Percentiles rank a stretch among this genome's conserved stretches.
phyloP scores from a whole-genome alignment of 2,888 invertebrate genomes.

The Mythimna ferrago region DNA sequence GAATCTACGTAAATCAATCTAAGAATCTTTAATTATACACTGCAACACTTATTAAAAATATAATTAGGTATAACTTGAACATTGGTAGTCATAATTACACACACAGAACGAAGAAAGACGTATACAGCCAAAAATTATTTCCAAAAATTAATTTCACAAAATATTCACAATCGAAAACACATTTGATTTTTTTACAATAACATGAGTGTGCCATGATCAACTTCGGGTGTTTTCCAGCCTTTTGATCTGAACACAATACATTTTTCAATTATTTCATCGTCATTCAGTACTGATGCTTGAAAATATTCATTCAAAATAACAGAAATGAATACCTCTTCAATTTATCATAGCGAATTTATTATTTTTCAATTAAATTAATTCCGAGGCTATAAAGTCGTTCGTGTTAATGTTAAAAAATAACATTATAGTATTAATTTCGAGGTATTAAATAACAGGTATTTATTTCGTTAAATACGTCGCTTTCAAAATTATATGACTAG shows the following conservation, averaged over 20 bases:
- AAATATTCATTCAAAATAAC: slow-evolving; percentile 10
- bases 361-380: not conserved
- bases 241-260: slow-evolving; percentile 21
- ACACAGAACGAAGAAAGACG: not conserved
- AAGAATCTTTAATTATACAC: not conserved
- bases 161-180: slow-evolving; percentile 2
- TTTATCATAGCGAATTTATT: not conserved
- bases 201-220: not conserved
- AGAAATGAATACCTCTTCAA: slow-evolving; percentile 7
- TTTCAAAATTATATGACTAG: not conserved
- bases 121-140: not conserved
- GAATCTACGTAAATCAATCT: too few relatives aligned
- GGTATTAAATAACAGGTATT: too few relatives aligned
- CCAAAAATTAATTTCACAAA: slow-evolving; percentile 10
- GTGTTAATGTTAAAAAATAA: too few relatives aligned
- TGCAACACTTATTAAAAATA: not conserved
- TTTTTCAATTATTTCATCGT: slow-evolving; percentile 10
- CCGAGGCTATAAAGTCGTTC: too few relatives aligned
- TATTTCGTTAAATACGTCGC: not conserved
- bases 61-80: not conserved
- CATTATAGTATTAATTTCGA: too few relatives aligned
- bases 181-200: slow-evolving; percentile 3
- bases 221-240: slow-evolving; percentile 13
- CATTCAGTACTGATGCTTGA: not conserved
- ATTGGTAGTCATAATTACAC: too few relatives aligned